Base-by-base conservation (phyloP, 1,140 invertebrate species). In the Fopius arisanus region DNA sequence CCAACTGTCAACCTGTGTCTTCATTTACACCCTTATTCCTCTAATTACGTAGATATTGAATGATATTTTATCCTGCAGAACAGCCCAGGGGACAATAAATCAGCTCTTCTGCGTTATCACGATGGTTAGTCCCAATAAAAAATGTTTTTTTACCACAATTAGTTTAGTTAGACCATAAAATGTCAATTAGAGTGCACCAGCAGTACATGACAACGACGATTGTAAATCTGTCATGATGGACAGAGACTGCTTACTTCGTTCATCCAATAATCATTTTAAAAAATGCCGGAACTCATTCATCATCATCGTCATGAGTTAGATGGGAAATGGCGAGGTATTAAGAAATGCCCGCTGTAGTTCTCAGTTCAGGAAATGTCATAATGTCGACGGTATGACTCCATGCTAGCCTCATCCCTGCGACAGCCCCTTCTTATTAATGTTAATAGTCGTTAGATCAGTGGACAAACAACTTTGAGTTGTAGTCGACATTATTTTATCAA, bases 331-430 rank as follows among this genome's bases (percentile, higher is more conserved):
- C 33, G 33, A 21, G 68, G 51, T 70, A 70, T 70, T 70, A 70
- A 70, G 68, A 70, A 70, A 70, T 70, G 54, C 68, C 68, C 28
- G n/a, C 43, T 41, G 40, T 51, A 21, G 19, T 29, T 59, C 54
- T 59, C 54, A 26, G 19, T 28, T 59, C 21, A 26, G 9, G 19
- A 19, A 59, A 59, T 28, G 12, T 37, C 33, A 37, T 37, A 23
- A 54, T 3, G 21, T 59, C 54, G 10, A 59, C 9, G 54, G 54
- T 23, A 59, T 59, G 54, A 59, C 14, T 26, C 23, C 19, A 59
- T 59, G 54, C 54, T 59, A 59, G 23, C 14, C 23, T 59, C 0
- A 59, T 59, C 19, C 19, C 5, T 59, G 5, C 54, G 54, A 19
- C 19, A 5, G 16, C 10, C 54, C 54, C 21, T 26, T 26, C 7